Evolutionary conservation across 2,797 vertebrate species (phyloP).

Genomic region (Remorina albescens): DNA sequence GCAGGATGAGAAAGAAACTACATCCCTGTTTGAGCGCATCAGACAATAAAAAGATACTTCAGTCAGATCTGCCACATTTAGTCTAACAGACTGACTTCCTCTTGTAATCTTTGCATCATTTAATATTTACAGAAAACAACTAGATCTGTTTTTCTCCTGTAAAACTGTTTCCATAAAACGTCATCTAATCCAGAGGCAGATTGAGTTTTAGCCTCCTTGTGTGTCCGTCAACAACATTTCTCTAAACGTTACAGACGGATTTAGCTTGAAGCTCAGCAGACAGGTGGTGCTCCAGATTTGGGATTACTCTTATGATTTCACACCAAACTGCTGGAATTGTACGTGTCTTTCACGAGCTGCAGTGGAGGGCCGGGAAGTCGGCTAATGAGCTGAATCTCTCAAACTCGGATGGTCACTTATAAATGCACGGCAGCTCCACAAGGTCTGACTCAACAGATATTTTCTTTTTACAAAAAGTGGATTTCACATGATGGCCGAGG

Average conservation of each 20-base stretch:
- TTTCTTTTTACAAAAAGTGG: not conserved
- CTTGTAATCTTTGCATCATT: slow-evolving; percentile 1
- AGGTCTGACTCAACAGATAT: not conserved
- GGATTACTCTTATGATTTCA: slow-evolving; percentile 5
- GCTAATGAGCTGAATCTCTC: not conserved
- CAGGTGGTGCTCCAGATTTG: slow-evolving; percentile 22
- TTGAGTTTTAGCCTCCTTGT: slow-evolving; percentile 10
- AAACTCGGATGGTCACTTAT: not conserved
- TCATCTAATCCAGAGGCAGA: not conserved
- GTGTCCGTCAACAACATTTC: not conserved
- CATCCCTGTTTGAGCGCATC: not conserved
- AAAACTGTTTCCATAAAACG: not conserved
- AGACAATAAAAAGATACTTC: not conserved
- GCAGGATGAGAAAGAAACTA: not conserved
- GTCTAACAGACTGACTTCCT: not conserved
- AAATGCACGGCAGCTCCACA: not conserved
- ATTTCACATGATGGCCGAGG: not conserved
- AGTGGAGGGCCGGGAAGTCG: not conserved
- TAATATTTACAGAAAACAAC: slow-evolving; percentile 20
- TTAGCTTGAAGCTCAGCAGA: slow-evolving; percentile 14
- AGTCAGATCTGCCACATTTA: not conserved
- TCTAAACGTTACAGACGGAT: not conserved
- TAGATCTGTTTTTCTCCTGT: not conserved
- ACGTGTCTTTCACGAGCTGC: not conserved
- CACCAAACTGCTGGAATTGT: not conserved